These are phyloP conservation scores for Platycheirus rosarum DNA, from an alignment of 2,888 invertebrate species.

Conservation along the genomic window DNA sequence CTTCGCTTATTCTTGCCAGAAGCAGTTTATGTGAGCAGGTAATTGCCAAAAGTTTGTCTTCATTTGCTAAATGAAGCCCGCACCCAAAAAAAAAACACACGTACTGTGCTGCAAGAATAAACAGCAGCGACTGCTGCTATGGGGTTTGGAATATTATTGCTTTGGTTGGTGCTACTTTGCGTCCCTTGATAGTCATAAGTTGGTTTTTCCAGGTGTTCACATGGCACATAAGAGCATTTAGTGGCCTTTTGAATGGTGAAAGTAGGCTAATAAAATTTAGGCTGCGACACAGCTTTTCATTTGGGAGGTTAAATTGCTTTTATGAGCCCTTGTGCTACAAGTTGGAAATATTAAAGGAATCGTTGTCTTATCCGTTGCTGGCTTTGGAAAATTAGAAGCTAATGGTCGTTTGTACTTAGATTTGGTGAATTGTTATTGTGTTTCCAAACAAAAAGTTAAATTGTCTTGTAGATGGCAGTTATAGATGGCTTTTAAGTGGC, in stretches of 20 bases:
- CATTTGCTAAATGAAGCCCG: slow-evolving; percentile 55
- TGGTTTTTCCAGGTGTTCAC: slow-evolving; percentile 32
- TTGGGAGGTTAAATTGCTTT: slow-evolving; percentile 47
- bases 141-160: slow-evolving; percentile 5
- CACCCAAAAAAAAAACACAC: slow-evolving; percentile 11
- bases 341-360: slow-evolving; percentile 31
- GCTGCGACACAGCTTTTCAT: slow-evolving; percentile 44
- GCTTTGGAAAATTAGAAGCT: slow-evolving; percentile 8
- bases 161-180: slow-evolving; percentile 16
- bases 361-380: slow-evolving; percentile 5
- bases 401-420: slow-evolving; percentile 21
- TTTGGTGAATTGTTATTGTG: neutral
- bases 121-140: slow-evolving; percentile 24
- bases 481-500: too few relatives aligned
- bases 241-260: slow-evolving; percentile 13
- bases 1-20: slow-evolving; percentile 46
- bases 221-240: slow-evolving; percentile 34
- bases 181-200: slow-evolving; percentile 31
- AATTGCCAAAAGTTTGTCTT: slow-evolving; percentile 72
- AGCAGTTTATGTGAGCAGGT: slow-evolving; percentile 65
- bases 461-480: neutral
- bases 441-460: slow-evolving; percentile 3
- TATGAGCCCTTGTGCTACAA: slow-evolving; percentile 39
- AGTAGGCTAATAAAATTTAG: slow-evolving; percentile 20
- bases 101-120: slow-evolving; percentile 19